These are phyloP conservation scores for Pollenia labialis DNA, from an alignment of 2,888 invertebrate genomes.

Conservation along the genomic window DNA sequence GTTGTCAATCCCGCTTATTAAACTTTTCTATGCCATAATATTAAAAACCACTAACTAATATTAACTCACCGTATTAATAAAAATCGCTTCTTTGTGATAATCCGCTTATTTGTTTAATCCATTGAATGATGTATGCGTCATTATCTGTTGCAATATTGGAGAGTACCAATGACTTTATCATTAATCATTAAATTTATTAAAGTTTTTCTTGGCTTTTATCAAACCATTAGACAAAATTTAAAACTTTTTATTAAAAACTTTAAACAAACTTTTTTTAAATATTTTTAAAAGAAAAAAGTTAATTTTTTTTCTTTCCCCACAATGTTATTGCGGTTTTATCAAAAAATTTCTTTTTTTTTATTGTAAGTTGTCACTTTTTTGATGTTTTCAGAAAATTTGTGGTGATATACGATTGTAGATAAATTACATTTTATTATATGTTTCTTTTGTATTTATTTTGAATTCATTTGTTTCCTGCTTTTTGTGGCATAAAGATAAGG, in stretches of 20 bases:
- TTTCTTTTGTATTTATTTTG: conserved; percentile 27
- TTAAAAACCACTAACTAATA: too few relatives aligned
- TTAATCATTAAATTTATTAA: neutral
- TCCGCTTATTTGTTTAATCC: too few relatives aligned
- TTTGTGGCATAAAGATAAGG: conserved; percentile 38
- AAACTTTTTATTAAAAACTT: too few relatives aligned
- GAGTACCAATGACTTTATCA: neutral
- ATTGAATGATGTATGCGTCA: too few relatives aligned
- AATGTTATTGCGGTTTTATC: neutral
- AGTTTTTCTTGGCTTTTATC: neutral
- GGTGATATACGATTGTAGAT: conserved; percentile 19
- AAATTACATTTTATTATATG: conserved; percentile 51
- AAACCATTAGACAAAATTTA: too few relatives aligned
- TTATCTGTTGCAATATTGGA: too few relatives aligned
- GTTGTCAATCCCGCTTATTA: too few relatives aligned
- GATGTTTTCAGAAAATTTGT: neutral
- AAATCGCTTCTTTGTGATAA: too few relatives aligned
- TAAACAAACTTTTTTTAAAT: neutral
- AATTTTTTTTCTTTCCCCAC: neutral
- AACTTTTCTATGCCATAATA: too few relatives aligned
- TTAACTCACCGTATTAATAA: too few relatives aligned
- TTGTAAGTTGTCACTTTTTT: conserved; percentile 27
- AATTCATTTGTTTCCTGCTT: conserved; percentile 42
- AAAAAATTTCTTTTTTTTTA: conserved; percentile 35
- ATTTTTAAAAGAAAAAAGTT: neutral